Evolutionary conservation across 2,797 vertebrate genomes (phyloP), one percentile per base, ranked within the genome.

Genomic region (Sparidentex hasta): DNA sequence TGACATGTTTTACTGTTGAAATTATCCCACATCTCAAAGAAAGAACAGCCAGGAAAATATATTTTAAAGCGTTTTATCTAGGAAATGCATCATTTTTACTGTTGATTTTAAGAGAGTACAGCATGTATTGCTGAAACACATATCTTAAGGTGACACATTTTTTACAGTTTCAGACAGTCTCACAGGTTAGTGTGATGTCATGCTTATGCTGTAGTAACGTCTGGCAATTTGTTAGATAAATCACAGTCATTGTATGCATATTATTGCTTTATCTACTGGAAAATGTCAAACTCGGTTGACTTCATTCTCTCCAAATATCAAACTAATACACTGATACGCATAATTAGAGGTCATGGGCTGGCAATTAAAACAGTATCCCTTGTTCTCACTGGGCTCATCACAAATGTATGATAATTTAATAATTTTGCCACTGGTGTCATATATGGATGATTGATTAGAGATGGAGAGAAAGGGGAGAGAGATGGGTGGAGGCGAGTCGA

Each of bases 311-410:
- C 87, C 77, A 92, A 93, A 92, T 92, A 92, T 93, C 90, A 92
- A 92, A 92, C 89, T 89, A 92, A 94, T 90, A 91, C 88, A 85
- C 76, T 87, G 87, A 85, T 92, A 86, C 76, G 79, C 87, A 89
- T 93, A 93, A 94, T 94, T 90, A 85, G 90, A 91, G 93, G 93
- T 93, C 93, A 90, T 74, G 81, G 82, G 74, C 84, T 74, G 82
- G 87, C 92, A 93, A 93, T 94, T 94, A 94, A 94, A 94, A 87
- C 87, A 79, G 85, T 89, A 92, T 91, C 85, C 87, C 88, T 92
- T 86, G 81, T 88, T 89, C 88, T 86, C 83, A 85, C 72, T 75
- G 18, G 85, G 90, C 82, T 89, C 90, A 91, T 90, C 87, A 85
- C 89, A 92, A 94, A 90, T 84, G 85, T 89, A 91, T 88, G 88